Evolutionary conservation across 1,140 invertebrate genomes (phyloP).

Genomic region (Idris sp.): DNA sequence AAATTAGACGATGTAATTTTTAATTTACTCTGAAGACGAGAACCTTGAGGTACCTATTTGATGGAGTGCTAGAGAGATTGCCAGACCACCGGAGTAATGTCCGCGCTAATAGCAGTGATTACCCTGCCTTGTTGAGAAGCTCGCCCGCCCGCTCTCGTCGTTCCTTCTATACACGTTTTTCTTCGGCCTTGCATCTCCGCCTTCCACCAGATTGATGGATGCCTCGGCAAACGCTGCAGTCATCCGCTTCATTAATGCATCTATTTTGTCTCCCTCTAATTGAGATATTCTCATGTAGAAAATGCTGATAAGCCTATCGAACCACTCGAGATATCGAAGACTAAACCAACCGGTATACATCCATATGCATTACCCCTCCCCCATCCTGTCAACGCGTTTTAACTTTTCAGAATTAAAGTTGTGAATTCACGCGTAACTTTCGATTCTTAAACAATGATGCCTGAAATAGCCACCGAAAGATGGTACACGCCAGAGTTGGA

Average conservation of each 20-base stretch:
- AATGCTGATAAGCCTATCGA: conserved; percentile 11
- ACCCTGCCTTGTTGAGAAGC: conserved; percentile 74
- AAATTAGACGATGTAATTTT: conserved; percentile 17
- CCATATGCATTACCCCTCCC: conserved; percentile 75
- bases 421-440: too few relatives aligned
- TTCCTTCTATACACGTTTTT: conserved; percentile 52
- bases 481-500: conserved; percentile 56
- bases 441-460: too few relatives aligned
- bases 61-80: conserved; percentile 64
- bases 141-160: conserved; percentile 57
- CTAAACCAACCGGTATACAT: conserved; percentile 59
- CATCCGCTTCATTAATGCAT: conserved; percentile 4
- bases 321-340: conserved; percentile 25
- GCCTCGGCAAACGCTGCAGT: conserved; percentile 64
- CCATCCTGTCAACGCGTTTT: too few relatives aligned
- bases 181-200: conserved; percentile 25
- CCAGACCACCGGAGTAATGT: conserved; percentile 78
- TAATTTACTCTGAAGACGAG: conserved; percentile 29
- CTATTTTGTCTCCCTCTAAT: conserved; percentile 19
- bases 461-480: conserved; percentile 51
- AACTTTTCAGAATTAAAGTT: too few relatives aligned
- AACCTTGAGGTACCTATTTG: conserved; percentile 57
- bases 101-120: conserved; percentile 78
- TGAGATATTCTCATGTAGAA: conserved; percentile 22
- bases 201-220: conserved; percentile 74